phyloP scores from a whole-genome alignment of 2,888 invertebrate species.

The Pachymerium ferrugineum region DNA sequence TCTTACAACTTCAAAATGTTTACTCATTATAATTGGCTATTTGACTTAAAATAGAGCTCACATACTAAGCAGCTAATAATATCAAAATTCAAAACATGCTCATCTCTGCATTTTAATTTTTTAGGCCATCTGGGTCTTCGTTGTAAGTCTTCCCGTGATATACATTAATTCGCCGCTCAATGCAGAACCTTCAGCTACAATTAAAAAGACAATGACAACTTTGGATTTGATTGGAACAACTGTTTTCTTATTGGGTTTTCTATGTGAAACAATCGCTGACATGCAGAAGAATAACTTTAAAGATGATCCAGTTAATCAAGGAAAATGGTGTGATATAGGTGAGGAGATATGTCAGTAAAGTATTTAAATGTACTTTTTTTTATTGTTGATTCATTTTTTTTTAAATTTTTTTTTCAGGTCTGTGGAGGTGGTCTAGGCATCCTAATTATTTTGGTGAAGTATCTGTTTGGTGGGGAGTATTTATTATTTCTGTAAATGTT shows the following conservation, averaged over 20 bases:
- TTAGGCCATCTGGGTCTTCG: conserved; percentile 73
- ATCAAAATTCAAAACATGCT: too few relatives aligned
- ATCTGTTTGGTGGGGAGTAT: conserved; percentile 88
- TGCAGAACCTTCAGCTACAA: conserved; percentile 37
- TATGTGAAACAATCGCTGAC: conserved; percentile 86
- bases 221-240: conserved; percentile 79
- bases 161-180: conserved; percentile 70
- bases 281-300: conserved; percentile 86
- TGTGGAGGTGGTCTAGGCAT: conserved; percentile 83
- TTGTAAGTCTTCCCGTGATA: conserved; percentile 85
- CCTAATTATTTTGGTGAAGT: conserved; percentile 95
- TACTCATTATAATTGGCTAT: neutral
- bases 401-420: conserved; percentile 50
- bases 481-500: conserved; percentile 78
- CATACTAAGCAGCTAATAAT: too few relatives aligned
- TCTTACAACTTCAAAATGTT: too few relatives aligned
- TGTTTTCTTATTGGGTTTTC: conserved; percentile 73
- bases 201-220: conserved; percentile 68
- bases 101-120: conserved; percentile 28
- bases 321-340: conserved; percentile 89
- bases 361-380: neutral
- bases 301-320: conserved; percentile 79
- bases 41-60: conserved; percentile 14
- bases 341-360: too few relatives aligned
- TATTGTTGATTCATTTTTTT: neutral